phyloP scores from a whole-genome alignment of 2,888 invertebrate species.

The Calameuta idolon region DNA sequence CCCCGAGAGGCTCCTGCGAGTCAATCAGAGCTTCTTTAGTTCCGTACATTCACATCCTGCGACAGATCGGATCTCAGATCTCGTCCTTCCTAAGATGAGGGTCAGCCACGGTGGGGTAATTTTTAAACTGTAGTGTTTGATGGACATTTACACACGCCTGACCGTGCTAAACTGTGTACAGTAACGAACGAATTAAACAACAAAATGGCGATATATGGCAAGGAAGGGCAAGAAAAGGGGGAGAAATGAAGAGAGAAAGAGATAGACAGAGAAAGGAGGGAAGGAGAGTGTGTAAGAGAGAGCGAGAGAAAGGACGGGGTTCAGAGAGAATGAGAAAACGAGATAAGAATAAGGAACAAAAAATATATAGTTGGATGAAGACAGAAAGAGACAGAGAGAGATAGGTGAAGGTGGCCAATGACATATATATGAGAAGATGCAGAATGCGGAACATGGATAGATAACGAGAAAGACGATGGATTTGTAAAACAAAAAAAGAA shows the following conservation, averaged over 20 bases:
- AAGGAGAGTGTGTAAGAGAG: constrained; percentile 27
- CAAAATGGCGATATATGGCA: not conserved
- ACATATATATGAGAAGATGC: constrained; percentile 21
- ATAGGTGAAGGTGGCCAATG: not conserved
- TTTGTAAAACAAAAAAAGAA: constrained; percentile 40
- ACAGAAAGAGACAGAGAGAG: constrained; percentile 21
- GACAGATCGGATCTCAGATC: constrained; percentile 19
- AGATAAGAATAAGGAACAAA: constrained; percentile 24
- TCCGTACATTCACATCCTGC: constrained; percentile 28
- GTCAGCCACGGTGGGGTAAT: constrained; percentile 12
- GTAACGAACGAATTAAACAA: constrained; percentile 11
- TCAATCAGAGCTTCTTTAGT: constrained; percentile 36
- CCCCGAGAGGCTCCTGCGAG: constrained; percentile 34
- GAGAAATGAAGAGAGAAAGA: not conserved
- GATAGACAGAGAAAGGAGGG: not conserved
- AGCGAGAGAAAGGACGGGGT: constrained; percentile 17
- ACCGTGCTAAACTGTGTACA: constrained; percentile 51
- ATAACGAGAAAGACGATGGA: constrained; percentile 29
- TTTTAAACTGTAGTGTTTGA: constrained; percentile 42
- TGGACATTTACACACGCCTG: constrained; percentile 52
- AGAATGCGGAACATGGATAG: constrained; percentile 19
- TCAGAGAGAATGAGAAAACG: constrained; percentile 30
- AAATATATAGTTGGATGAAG: constrained; percentile 5
- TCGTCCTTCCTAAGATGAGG: constrained; percentile 7
- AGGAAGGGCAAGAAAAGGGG: not conserved